Evolutionary conservation across 2,888 invertebrate species (phyloP).

Genomic region (Cheilosia impressa): DNA sequence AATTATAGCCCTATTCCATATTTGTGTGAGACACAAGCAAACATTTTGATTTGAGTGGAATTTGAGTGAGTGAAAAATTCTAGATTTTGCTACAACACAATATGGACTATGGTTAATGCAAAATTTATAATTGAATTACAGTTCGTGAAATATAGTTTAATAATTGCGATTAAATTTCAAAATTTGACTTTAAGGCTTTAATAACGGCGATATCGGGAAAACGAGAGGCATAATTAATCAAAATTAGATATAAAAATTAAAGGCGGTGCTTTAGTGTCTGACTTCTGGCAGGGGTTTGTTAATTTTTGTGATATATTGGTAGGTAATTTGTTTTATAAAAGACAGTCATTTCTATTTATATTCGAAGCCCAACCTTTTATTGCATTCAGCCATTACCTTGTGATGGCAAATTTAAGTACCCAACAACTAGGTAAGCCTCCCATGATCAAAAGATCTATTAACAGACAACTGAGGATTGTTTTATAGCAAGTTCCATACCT

Average conservation of each 20-base stretch:
- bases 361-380: too few species aligned
- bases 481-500: too few species aligned
- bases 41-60: constrained; percentile 41
- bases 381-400: too few species aligned
- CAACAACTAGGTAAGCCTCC: too few species aligned
- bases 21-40: not conserved
- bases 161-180: constrained; percentile 51
- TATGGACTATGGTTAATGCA: not conserved
- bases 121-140: constrained; percentile 11
- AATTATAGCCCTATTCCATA: constrained; percentile 5
- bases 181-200: constrained; percentile 55
- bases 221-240: too few species aligned
- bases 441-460: too few species aligned
- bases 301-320: too few species aligned
- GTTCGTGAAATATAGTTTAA: constrained; percentile 32
- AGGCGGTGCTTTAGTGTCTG: too few species aligned
- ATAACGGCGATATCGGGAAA: constrained; percentile 19
- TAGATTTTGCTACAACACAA: not conserved
- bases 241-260: not conserved
- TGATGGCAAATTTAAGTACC: too few species aligned
- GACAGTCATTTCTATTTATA: too few species aligned
- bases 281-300: not conserved
- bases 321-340: too few species aligned
- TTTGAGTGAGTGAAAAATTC: constrained; percentile 12
- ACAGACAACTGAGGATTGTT: too few species aligned